Base-by-base conservation (phyloP, 2,888 invertebrate genomes). In the Caenorhabditis sulstoni region DNA sequence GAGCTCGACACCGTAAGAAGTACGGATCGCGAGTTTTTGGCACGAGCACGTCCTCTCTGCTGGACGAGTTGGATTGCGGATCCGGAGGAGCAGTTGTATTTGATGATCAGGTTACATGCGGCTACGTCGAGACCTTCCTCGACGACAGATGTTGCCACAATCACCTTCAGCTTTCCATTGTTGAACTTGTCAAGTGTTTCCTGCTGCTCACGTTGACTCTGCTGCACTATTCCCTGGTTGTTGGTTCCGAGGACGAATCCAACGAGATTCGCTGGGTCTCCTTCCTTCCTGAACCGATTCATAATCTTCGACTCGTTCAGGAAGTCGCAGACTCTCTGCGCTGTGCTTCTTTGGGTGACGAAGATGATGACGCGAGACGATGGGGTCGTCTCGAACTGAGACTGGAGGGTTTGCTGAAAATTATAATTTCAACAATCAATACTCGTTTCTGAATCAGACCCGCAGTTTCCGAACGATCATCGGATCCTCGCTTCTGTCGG, bases 71-170 rank as follows among this genome's bases (percentile, higher is more conserved):
- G 80, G 29, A 87, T 82, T n/a, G 89, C 86, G 4, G 84, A 84
- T 9, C 83, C 71, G 67, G 76, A 84, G 45, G 74, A 73, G 41
- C 75, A 86, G 65, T 89, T 89, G 79, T 89, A 89, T 75, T 88
- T 88, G 79, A 88, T 85, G 76, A 89, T 88, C n/a, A 89, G 79
- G 74, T 89, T 89, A 83, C 89, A 89, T 0, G 85, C 82, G 9
- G 81, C 53, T 22, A 89, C 87, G 55, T 89, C 89, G 37, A 89
- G 67, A 70, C 89, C 89, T 79, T 89, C 89, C 37, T 89, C 89
- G 5, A 88, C 84, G n/a, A 89, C 88, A 0, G 89, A 87, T 0
- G 89, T 89, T 0, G 89, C 85, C 9, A 89, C 87, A 4, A 89
- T 57, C 22, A 82, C 79, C 47, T 79, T 81, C 61, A 79, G 9